Evolutionary conservation across 2,888 invertebrate genomes (phyloP), one percentile per base, ranked within the genome.

Genomic region (Drosophila testacea): DNA sequence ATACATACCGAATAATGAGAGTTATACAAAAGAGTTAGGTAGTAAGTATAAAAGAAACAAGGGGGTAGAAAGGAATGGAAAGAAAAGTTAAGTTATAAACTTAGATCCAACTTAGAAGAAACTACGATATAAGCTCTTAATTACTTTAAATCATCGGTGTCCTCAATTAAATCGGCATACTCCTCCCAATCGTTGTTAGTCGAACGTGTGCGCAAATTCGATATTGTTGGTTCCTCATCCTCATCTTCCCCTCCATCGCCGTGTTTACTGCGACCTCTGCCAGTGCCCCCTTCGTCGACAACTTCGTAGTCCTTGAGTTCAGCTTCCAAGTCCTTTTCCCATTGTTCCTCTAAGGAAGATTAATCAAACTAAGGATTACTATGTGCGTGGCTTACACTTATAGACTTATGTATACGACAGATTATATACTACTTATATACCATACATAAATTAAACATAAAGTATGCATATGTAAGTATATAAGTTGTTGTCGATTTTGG

Each of bases 241-340:
- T 85, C 81, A 32, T 79, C 85, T 38, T 71, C 79, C 22, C 71
- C 70, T 34, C 39, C 68, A 22, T 54, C 32, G 41, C 16, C 41
- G 48, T 52, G 44, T 62, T 69, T 62, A 28, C 44, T 68, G 32
- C 70, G 63, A 11, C 72, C 73, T 10, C 73, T 67, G 34, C 76
- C 77, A 47, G 82, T 84, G 69, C 84, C 89, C 67, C 94, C 93
- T 79, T 94, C 94, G 69, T 94, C 93, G 46, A 98, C 97, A 83
- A 98, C 96, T 93, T 98, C 98, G 93, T 97, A 98, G 92, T 98
- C 98, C 92, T 97, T 97, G 83, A 98, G 94, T 93, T 98, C 98
- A 54, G 97, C 97, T 92, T 98, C 98, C 91, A 98, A 93, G 93
- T 98, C 98, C 92, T 96, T 97, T 94, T 98, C 98, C 98, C 98